Base-by-base conservation (phyloP, 2,797 vertebrate species). In the Acipenser transmontanus region DNA sequence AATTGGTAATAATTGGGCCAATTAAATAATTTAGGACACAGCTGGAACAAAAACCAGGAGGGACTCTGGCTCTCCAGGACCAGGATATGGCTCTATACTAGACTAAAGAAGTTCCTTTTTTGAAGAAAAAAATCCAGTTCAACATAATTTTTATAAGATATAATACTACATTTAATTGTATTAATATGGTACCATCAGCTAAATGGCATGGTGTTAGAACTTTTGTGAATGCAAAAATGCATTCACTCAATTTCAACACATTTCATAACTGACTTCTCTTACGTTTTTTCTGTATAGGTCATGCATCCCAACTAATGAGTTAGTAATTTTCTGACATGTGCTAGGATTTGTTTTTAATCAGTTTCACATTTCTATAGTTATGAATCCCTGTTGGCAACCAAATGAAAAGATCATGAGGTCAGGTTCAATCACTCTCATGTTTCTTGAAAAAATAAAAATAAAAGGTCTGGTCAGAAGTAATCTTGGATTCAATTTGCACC, bases 401-500 rank as follows among this genome's bases (percentile, higher is more conserved):
- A 57, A 57, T 57, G 54, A 57, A 14, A 57, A 57, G 54, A 57
- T n/a, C 54, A 57, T 57, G 54, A 13, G 54, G 12, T 57, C 54
- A n/a, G 12, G 54, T 57, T 57, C 54, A 57, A 13, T n/a, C 54
- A n/a, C 54, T 57, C 12, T 11, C 54, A 34, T 34, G 34, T 34
- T 34, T 34, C 34, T 34, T 34, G 34, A 34, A 34, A 34, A 34
- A 34, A 34, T 4, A 34, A 34, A 34, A 34, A 3, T 34, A 34
- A 34, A 34, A 34, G 34, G 34, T 34, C 34, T 34, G 34, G 34
- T 34, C 54, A 57, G n/a, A n/a, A 57, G 54, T 57, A 57, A 57
- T 57, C 54, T 57, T 57, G 54, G n/a, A 57, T 57, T 57, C 54
- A 57, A 57, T 57, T 57, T 57, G 54, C 54, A 57, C 54, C 54